A percentile compares a stretch with the other conserved stretches of the same genome.
phyloP scores from a whole-genome alignment of 2,888 invertebrate species.

The Balanococcus diminutus region DNA sequence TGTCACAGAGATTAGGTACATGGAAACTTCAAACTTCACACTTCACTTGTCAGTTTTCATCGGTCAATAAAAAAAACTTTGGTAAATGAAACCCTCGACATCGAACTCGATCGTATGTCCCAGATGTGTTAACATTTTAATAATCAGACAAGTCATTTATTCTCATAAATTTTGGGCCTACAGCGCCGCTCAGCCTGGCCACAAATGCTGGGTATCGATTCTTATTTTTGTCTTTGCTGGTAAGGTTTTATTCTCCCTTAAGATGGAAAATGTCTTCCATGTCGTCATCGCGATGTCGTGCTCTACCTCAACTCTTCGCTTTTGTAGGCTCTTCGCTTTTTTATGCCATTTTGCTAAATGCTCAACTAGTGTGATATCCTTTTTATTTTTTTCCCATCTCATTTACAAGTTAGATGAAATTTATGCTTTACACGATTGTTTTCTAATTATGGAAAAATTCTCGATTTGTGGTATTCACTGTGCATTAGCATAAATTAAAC shows the following conservation, averaged over 20 bases:
- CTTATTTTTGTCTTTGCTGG: background rate
- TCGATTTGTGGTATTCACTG: background rate
- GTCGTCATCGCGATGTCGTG: background rate
- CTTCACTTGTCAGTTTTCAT: too few species aligned
- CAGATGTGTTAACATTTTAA: background rate
- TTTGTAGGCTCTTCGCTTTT: background rate
- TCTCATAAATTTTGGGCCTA: background rate
- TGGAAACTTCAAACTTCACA: background rate
- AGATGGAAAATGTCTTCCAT: background rate
- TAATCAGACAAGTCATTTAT: background rate
- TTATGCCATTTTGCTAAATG: background rate
- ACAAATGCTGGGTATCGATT: background rate
- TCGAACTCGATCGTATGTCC: too few species aligned
- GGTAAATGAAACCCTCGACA: background rate
- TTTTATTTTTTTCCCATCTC: background rate
- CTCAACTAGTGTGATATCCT: background rate
- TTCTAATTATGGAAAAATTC: background rate
- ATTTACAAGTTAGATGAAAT: background rate
- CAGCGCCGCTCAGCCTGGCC: background rate
- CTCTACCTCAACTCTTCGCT: background rate
- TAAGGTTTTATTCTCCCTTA: background rate
- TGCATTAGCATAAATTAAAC: background rate
- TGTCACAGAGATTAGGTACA: background rate
- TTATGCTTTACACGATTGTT: background rate
- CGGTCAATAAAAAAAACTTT: slow-evolving; percentile 5